A percentile compares a stretch with the other conserved stretches of the same genome.
Evolutionary conservation across 2,113 vertebrate species (phyloP).

Genomic region (Hypanus sabinus): DNA sequence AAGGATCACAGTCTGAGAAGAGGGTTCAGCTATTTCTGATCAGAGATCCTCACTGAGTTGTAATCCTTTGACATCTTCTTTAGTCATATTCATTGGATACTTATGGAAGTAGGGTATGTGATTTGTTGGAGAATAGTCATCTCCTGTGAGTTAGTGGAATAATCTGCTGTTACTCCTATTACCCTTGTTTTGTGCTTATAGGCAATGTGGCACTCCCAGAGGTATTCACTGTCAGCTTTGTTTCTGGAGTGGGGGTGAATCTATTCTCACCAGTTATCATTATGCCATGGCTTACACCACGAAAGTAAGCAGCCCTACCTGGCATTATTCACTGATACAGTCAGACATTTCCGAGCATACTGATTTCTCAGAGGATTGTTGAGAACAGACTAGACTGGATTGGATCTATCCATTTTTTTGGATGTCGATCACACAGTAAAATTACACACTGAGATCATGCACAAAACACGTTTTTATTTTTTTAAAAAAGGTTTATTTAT

Average conservation of each 20-base stretch:
- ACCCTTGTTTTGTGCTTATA: too few relatives aligned
- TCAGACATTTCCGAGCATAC: not conserved
- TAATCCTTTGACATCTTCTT: too few relatives aligned
- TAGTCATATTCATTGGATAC: too few relatives aligned
- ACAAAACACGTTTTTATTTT: not conserved
- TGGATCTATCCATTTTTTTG: not conserved
- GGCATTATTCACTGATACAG: not conserved
- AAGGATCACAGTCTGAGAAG: too few relatives aligned
- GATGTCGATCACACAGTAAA: not conserved
- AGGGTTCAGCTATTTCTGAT: too few relatives aligned
- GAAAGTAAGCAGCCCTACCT: not conserved
- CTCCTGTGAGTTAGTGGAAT: too few relatives aligned
- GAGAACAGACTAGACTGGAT: not conserved
- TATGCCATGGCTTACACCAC: not conserved
- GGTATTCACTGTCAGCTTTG: not conserved
- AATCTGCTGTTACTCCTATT: too few relatives aligned
- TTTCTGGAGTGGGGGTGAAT: not conserved
- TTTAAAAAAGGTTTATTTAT: conserved; percentile 4
- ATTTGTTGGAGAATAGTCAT: too few relatives aligned
- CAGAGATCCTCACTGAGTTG: too few relatives aligned
- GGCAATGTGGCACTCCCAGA: not conserved
- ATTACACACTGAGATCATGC: not conserved
- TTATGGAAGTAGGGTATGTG: too few relatives aligned
- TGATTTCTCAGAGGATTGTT: not conserved
- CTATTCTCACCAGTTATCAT: too few relatives aligned